Evolutionary conservation across 1,140 invertebrate genomes (phyloP), one percentile per base, ranked within the genome.

Genomic region (Olivierus martensii): DNA sequence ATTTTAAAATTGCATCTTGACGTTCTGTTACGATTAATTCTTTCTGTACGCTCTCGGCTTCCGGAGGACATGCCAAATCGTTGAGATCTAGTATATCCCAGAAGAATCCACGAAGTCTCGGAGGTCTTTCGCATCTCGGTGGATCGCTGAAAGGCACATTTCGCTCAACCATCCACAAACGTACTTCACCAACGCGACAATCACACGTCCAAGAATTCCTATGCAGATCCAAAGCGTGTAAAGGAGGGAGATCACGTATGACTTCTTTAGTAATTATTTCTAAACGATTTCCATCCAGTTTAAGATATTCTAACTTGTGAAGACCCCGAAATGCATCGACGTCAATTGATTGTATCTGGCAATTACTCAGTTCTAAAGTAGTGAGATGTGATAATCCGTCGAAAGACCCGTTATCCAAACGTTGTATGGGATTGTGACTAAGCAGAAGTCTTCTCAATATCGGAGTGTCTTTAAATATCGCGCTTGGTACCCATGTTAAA

Each of bases 121-220:
- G 63, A 2, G 88, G 88, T 15, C 74, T 69, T 21, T 75, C 74
- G 66, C 88, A 93, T 58, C 79, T 75, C 1, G 87, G 87, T 47
- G 64, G 61, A 1, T 75, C 72, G 0, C 75, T 68, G 50, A 81
- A 75, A 0, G 85, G 80, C 38, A 81, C 77, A 62, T 79, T 81
- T 60, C 79, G 81, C 61, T 79, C 77, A 28, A 75, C 69, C 51
- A 92, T 72, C 87, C 87, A 92, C 19, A 72, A 67, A 54, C 85
- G 77, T 60, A 92, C 69, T 58, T 83, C 78, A 39, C 81, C 67
- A 44, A 91, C 69, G 49, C 79, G 76, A 65, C 88, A 93, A 65
- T 91, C 84, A 67, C 88, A 93, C 44, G 78, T 73, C 88, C 88
- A 93, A 44, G 84, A 80, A 72, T 93, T 93, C 61, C 81, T 80